Evolutionary conservation across 2,113 vertebrate genomes (phyloP).

Genomic region (Pan troglodytes): NHGRI_mPanTro3-v2.1_pri NC_072409.2:100502501-100503000

Average conservation of each 20-base stretch:
- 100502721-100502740: not conserved
- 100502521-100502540: not conserved
- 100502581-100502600: not conserved
- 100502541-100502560: not conserved
- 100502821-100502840: not conserved
- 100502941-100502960: not conserved
- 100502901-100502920: not conserved
- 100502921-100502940: not conserved
- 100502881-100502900: not conserved
- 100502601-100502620: not conserved
- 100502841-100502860: not conserved
- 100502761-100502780: not conserved
- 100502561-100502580: not conserved
- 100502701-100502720: not conserved
- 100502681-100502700: not conserved
- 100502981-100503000: not conserved
- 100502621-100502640: not conserved
- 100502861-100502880: not conserved
- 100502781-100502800: not conserved
- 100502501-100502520: not conserved
- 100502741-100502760: not conserved
- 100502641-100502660: not conserved
- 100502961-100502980: not conserved
- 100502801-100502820: not conserved
- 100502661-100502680: not conserved